phyloP scores from a whole-genome alignment of 2,113 vertebrate species.

The Ceyx cyanopectus region DNA sequence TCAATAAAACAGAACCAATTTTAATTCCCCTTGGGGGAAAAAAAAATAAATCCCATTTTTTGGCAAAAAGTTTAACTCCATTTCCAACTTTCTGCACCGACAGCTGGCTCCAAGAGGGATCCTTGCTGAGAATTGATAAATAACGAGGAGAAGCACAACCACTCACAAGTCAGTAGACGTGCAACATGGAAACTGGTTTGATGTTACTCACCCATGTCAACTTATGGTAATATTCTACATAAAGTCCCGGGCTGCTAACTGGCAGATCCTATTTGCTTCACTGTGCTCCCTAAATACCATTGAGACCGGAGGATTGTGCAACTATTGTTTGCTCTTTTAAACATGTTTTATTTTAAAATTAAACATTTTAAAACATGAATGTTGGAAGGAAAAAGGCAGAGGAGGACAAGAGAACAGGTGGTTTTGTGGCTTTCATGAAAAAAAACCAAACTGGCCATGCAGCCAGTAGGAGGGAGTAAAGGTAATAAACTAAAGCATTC shows the following conservation, averaged over 20 bases:
- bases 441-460: neutral
- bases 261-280: neutral
- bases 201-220: neutral
- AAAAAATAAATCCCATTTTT: neutral
- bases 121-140: neutral
- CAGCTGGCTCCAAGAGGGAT: neutral
- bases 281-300: neutral
- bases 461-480: neutral
- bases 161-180: neutral
- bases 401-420: neutral
- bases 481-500: slow-evolving; percentile 17
- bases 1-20: neutral
- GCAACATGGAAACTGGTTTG: neutral
- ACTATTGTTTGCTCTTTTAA: neutral
- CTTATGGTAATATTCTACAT: neutral
- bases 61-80: neutral
- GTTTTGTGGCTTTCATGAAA: no score
- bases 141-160: neutral
- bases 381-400: neutral
- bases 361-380: neutral
- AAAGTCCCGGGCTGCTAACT: neutral
- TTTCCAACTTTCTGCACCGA: neutral
- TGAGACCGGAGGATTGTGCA: accelerated
- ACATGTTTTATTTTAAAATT: no score
- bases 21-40: neutral